Base-by-base conservation (phyloP, 2,888 invertebrate species). In the Cepaea hortensis region DNA sequence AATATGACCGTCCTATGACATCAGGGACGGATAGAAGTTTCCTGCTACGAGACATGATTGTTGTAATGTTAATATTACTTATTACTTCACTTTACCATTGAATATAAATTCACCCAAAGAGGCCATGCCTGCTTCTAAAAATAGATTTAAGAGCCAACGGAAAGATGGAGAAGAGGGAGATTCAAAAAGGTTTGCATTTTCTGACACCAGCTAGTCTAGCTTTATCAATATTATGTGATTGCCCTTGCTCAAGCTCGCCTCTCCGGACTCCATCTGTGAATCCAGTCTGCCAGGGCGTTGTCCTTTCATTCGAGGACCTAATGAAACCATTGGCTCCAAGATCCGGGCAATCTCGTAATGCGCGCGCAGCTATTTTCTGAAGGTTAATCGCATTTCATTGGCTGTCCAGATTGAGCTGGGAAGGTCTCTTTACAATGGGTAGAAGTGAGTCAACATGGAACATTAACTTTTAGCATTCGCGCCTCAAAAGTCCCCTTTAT, bases 311-410 rank as follows among this genome's bases (percentile, higher is more conserved):
- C 0, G 9, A 65, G 50, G 65, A 23, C 48, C 50, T 68, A 85
- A 85, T 85, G 85, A 85, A 79, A 85, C 79, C 85, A 79, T 13
- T 20, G 11, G 50, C 18, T 79, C 13, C 20, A 79, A 65, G 79
- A 23, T 15, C 61, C 20, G 72, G 76, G n/a, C 6, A 20, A 23
- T 79, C 85, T 79, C 79, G 77, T 79, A 75, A 55, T n/a, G 18
- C 35, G 20, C 85, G 23, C 79, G 68, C 48, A 48, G 68, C 70
- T 85, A 79, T 85, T 79, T 85, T 35, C 23, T 65, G 50, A 35
- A 46, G 85, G 72, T 77, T 79, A 85, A 85, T 79, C 70, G 55
- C 79, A 76, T 68, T 68, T 85, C 79, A 85, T 85, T 85, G 85
- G 79, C 1, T 20, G 79, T 35, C n/a, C 79, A 76, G 84, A 84